A percentile compares a stretch with the other conserved stretches of the same genome.
These are phyloP conservation scores for zebrafish (Danio rerio) DNA, from an alignment of 2,113 vertebrate species.

Conservation along the genomic window GRCz12tu NC_133182.1:17122001-17122500, in stretches of 20 bases:
- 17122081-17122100: too few species aligned
- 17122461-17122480: constrained; percentile 63
- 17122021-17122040: too few species aligned
- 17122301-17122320: neutral
- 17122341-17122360: neutral
- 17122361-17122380: constrained; percentile 19
- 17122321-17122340: constrained; percentile 15
- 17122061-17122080: too few species aligned
- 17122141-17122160: too few species aligned
- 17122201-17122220: neutral
- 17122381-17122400: constrained; percentile 22
- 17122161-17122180: too few species aligned
- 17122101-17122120: too few species aligned
- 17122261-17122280: neutral
- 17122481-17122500: constrained; percentile 83
- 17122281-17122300: neutral
- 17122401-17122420: neutral
- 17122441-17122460: constrained; percentile 45
- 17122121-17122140: too few species aligned
- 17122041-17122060: too few species aligned
- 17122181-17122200: too few species aligned
- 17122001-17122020: too few species aligned
- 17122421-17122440: neutral
- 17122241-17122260: constrained; percentile 10
- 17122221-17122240: neutral